Evolutionary conservation across 1,140 invertebrate genomes (phyloP).

Genomic region (Maniola jurtina): DNA sequence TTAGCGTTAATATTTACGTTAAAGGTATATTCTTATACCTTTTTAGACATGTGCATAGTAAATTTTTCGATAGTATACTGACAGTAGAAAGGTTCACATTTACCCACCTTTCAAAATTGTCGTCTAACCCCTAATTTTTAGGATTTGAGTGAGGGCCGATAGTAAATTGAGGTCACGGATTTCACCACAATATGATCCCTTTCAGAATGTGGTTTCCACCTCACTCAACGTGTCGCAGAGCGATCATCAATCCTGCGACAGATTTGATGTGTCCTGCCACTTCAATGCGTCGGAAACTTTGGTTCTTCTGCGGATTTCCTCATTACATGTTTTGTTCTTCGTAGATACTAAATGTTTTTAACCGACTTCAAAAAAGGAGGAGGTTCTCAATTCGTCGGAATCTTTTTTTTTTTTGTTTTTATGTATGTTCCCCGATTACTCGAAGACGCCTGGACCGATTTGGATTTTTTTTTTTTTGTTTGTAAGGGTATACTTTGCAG

Average conservation of each 20-base stretch:
- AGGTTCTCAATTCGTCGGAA: too few relatives aligned
- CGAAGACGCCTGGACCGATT: too few relatives aligned
- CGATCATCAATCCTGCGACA: not conserved
- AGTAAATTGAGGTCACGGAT: not conserved
- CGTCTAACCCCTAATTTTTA: not conserved
- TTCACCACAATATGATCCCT: not conserved
- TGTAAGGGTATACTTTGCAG: too few relatives aligned
- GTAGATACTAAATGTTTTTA: not conserved
- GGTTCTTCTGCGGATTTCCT: slow-evolving; percentile 1
- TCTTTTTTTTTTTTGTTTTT: too few relatives aligned
- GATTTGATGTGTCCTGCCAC: slow-evolving; percentile 1
- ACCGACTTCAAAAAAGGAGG: too few relatives aligned
- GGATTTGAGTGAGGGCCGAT: not conserved
- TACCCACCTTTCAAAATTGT: too few relatives aligned
- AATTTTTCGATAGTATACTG: too few relatives aligned
- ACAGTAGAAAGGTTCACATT: too few relatives aligned
- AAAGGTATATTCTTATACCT: too few relatives aligned
- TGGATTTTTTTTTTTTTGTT: too few relatives aligned
- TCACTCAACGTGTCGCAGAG: not conserved
- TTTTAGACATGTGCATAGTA: too few relatives aligned
- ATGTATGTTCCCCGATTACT: too few relatives aligned
- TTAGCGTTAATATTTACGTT: slow-evolving; percentile 12
- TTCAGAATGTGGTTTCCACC: not conserved
- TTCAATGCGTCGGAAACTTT: slow-evolving; percentile 2
- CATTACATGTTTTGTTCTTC: slow-evolving; percentile 1